Evolutionary conservation across 1,140 invertebrate species (phyloP), one percentile per base, ranked within the genome.

Genomic region (Elymnias hypermnestra): DNA sequence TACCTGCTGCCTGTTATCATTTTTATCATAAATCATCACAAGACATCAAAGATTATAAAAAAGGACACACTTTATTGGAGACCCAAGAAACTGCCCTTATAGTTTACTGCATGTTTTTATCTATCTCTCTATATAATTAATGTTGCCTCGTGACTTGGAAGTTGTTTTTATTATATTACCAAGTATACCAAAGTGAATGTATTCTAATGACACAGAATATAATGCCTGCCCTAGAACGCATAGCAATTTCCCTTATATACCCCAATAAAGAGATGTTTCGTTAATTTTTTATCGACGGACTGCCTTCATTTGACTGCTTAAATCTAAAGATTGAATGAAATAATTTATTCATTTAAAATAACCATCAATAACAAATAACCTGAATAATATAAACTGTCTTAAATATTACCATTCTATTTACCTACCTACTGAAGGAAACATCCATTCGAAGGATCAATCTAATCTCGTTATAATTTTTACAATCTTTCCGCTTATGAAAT

Each of bases 381-480:
- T 46, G 47, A 50, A 57, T 62, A 56, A 56, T 57, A n/a, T n/a
- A 53, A 54, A 51, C 15, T 72, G 63, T 68, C 68, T 62, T 74
- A 74, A 57, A 67, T 69, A 72, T 67, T 57, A 70, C 55, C 62
- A 53, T 68, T 69, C 72, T 73, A 72, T 76, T 69, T 59, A 68
- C 70, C 76, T 81, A 77, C 70, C 70, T 81, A 77, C 55, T 73
- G 70, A 77, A 60, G 57, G 66, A 70, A 53, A 58, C 62, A 63
- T 65, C 60, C 59, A 52, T 59, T 64, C 38, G 36, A 50, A 49
- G 51, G 51, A 43, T 45, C 50, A 59, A 51, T 47, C 56, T 65
- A 64, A 64, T 57, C 63, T 65, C 53, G 45, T 57, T 41, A 53
- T n/a, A 45, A 46, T 53, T 54, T 63, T 62, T 57, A 44, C 45